These are phyloP conservation scores for Drosophila lacicola DNA, from an alignment of 2,888 invertebrate genomes.

Conservation along the genomic window DNA sequence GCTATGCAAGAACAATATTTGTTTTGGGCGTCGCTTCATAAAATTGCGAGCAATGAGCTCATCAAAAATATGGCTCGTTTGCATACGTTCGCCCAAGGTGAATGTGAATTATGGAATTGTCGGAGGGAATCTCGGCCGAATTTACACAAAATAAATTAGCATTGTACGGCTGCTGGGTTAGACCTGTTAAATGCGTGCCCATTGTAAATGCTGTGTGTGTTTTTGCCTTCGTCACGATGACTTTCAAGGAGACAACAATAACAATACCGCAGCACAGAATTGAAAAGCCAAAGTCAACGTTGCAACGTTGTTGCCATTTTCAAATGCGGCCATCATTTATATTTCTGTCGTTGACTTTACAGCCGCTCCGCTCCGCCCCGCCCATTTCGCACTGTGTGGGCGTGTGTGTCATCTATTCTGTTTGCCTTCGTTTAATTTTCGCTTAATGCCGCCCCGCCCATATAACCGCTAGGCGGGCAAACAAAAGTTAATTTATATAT, in stretches of 20 bases:
- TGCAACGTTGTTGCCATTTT: slow-evolving; percentile 44
- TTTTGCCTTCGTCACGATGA: slow-evolving; percentile 33
- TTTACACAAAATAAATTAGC: slow-evolving; percentile 73
- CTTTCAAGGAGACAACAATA: slow-evolving; percentile 21
- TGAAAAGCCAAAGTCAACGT: slow-evolving; percentile 56
- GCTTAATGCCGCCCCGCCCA: slow-evolving; percentile 29
- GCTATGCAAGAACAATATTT: slow-evolving; percentile 70
- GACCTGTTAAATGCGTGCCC: slow-evolving; percentile 19
- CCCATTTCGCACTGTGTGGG: slow-evolving; percentile 6
- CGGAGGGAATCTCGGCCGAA: slow-evolving; percentile 64
- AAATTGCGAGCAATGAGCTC: slow-evolving; percentile 72
- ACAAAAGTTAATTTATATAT: slow-evolving; percentile 79
- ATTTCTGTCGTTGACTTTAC: slow-evolving; percentile 36
- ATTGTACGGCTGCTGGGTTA: slow-evolving; percentile 43
- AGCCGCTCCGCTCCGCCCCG: background rate
- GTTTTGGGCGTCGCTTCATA: slow-evolving; percentile 42
- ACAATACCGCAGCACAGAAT: slow-evolving; percentile 21
- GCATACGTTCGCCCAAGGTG: slow-evolving; percentile 31
- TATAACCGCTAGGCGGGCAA: slow-evolving; percentile 24
- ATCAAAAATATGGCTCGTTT: slow-evolving; percentile 65
- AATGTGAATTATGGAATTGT: slow-evolving; percentile 61
- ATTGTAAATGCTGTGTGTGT: slow-evolving; percentile 39
- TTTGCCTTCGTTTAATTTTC: slow-evolving; percentile 66
- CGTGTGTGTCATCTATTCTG: slow-evolving; percentile 42
- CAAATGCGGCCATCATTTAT: slow-evolving; percentile 50